Conservation (phyloP, 2,113 vertebrate species). For the Phycodurus eques region DNA sequence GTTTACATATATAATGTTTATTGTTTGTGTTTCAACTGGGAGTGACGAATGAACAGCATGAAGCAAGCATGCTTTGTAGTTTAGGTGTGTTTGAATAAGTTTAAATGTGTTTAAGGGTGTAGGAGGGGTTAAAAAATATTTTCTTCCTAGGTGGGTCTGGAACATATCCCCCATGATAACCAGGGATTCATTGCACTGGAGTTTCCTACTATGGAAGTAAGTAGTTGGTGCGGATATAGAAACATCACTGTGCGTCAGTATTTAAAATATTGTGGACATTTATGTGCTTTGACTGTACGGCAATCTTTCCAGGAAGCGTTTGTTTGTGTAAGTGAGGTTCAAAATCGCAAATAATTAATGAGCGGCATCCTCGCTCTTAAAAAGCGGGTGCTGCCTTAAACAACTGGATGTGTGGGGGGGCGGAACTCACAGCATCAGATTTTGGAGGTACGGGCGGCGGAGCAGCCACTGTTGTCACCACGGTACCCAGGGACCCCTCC, state of each 20-base stretch:
- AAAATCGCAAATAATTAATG: constrained; percentile 65
- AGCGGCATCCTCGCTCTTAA: constrained; percentile 26
- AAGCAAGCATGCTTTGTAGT: no score
- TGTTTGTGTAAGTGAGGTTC: background rate
- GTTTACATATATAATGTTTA: no score
- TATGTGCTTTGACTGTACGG: background rate
- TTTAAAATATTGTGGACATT: background rate
- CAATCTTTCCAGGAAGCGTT: background rate
- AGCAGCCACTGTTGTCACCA: constrained; percentile 70
- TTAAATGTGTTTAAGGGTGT: no score
- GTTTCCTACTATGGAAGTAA: no score
- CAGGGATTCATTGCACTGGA: no score
- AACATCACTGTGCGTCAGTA: background rate
- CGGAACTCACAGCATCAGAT: constrained; percentile 91
- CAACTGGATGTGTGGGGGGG: constrained; percentile 39
- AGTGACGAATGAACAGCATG: no score
- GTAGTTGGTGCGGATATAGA: no score
- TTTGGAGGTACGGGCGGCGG: constrained; percentile 95
- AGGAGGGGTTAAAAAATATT: no score
- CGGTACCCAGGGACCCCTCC: constrained; percentile 68
- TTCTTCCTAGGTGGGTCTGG: no score
- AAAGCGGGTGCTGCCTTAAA: constrained; percentile 19
- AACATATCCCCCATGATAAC: no score
- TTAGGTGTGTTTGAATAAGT: no score
- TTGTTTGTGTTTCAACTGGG: no score